Evolutionary conservation across 2,888 invertebrate genomes (phyloP), one percentile per base, ranked within the genome.

Genomic region (Pollenia labialis): DNA sequence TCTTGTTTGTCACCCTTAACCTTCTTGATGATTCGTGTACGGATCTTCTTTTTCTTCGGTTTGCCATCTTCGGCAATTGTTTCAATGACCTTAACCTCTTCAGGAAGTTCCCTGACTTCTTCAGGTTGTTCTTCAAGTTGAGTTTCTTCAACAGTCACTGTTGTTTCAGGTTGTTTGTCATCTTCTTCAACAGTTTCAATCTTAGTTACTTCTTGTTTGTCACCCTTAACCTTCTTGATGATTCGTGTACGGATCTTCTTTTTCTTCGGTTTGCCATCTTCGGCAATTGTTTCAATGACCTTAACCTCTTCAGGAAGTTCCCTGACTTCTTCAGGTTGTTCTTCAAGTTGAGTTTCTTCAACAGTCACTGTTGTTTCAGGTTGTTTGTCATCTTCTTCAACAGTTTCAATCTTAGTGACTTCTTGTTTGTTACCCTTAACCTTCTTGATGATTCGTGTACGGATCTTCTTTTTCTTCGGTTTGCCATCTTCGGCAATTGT

Each of bases 111-210:
- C 1, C 8, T 12, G 6, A 72, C 2, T 3, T 71, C 71, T 46
- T 72, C 72, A 4, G 58, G 72, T 7, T 58, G 8, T 2, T 72
- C n/a, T 46, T 72, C 72, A 46, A 46, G 0, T 16, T 46, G 46
- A 1, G 32, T 10, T 9, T 72, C 72, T 58, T 72, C 72, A 1
- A 72, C 46, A 14, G 72, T 72, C 0, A 72, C 72, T 46, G 72
- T 72, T n/a, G 72, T 72, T 46, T 58, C 32, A 46, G 72, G 72
- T n/a, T 32, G 32, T 32, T 72, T 72, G 9, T 72, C 72, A 48
- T 72, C 58, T 72, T 72, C 72, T 32, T 72, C 72, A 32, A 72
- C 72, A 23, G 72, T 72, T 58, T 72, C 46, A n/a, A 72, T 72
- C 14, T 72, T 72, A 3, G 56, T 72, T 4, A 58, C 58, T 58